Conservation (phyloP, 1,140 invertebrate species). For the Diabrotica undecimpunctata region DNA sequence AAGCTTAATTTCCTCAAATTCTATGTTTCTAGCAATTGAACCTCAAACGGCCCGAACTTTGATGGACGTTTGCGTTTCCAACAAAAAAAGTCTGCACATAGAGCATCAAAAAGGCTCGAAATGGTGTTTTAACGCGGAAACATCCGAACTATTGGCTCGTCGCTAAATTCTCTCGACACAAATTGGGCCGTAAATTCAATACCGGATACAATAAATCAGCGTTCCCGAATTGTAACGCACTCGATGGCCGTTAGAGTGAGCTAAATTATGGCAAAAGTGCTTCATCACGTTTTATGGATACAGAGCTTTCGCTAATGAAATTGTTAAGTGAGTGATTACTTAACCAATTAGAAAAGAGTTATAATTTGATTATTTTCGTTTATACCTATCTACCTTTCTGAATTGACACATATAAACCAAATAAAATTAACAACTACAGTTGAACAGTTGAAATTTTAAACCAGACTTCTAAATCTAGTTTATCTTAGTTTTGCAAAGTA, state of each 20-base stretch:
- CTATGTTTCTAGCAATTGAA: not conserved
- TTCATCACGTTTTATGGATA: conserved; percentile 44
- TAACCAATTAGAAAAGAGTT: too few relatives aligned
- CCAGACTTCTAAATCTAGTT: too few relatives aligned
- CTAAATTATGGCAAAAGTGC: conserved; percentile 41
- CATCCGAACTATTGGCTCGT: conserved; percentile 17
- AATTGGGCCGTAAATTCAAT: conserved; percentile 46
- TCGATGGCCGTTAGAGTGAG: conserved; percentile 29
- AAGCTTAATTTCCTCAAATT: not conserved
- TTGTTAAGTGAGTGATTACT: not conserved
- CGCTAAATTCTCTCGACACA: conserved; percentile 44
- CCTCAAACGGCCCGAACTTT: not conserved
- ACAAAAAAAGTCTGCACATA: not conserved
- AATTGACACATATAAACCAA: too few relatives aligned
- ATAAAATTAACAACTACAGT: too few relatives aligned
- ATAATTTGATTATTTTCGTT: too few relatives aligned
- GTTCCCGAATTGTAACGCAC: conserved; percentile 36
- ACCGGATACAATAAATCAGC: conserved; percentile 44
- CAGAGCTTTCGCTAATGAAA: conserved; percentile 42
- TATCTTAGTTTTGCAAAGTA: too few relatives aligned
- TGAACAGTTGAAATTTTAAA: too few relatives aligned
- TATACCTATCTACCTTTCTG: too few relatives aligned
- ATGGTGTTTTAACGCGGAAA: conserved; percentile 10
- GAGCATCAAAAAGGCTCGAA: not conserved
- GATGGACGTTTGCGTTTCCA: not conserved